A percentile compares a stretch with the other conserved stretches of the same genome.
These are phyloP conservation scores for Salticus scenicus DNA, from an alignment of 2,888 invertebrate species.

Conservation along the genomic window DNA sequence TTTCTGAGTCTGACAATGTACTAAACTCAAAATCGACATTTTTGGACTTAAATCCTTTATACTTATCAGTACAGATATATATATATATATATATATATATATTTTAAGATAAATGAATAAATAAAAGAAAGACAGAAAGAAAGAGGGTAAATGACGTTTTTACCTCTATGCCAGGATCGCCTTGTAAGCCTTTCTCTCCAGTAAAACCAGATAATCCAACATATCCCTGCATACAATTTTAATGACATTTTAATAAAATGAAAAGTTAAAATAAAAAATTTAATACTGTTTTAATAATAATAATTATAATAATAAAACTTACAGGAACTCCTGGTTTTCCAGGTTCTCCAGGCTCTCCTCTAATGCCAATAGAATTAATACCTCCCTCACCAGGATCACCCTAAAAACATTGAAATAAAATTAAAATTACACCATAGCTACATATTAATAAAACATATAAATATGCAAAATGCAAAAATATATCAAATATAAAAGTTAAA, in stretches of 20 bases:
- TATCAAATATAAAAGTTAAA: neutral
- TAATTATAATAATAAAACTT: conserved; percentile 21
- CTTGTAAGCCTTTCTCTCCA: conserved; percentile 82
- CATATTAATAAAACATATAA: too few relatives aligned
- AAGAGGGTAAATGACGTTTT: too few relatives aligned
- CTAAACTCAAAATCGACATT: too few relatives aligned
- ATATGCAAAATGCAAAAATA: neutral
- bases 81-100: too few relatives aligned
- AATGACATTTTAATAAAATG: conserved; percentile 4
- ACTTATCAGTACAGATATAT: too few relatives aligned
- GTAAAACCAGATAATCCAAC: conserved; percentile 66
- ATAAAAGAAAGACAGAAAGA: too few relatives aligned
- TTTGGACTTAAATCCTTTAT: too few relatives aligned
- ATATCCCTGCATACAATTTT: conserved; percentile 41
- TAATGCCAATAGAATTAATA: conserved; percentile 73
- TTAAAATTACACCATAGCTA: conserved; percentile 10
- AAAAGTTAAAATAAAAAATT: neutral
- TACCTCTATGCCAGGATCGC: conserved; percentile 76
- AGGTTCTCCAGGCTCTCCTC: conserved; percentile 74
- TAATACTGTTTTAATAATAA: neutral
- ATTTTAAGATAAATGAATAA: too few relatives aligned
- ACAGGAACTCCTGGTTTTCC: conserved; percentile 72
- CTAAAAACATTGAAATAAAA: conserved; percentile 63
- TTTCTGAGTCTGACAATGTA: too few relatives aligned
- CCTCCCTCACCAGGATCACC: conserved; percentile 73